phyloP scores from a whole-genome alignment of 2,888 invertebrate genomes.

The Polymixis lichenea region DNA sequence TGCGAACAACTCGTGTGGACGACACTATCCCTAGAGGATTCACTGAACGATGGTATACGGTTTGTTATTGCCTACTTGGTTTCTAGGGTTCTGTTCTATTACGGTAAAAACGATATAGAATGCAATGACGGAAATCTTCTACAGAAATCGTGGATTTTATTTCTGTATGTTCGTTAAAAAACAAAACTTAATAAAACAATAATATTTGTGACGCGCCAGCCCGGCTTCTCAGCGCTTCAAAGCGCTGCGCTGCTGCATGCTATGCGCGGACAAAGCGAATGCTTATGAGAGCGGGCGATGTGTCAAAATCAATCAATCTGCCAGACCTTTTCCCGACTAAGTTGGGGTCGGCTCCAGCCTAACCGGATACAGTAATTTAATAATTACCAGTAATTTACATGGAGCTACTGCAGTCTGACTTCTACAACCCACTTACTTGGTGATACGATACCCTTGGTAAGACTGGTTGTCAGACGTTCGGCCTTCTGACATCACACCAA shows the following conservation, averaged over 20 bases:
- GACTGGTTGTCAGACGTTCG: neutral
- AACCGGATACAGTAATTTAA: neutral
- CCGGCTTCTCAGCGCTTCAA: neutral
- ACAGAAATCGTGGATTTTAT: neutral
- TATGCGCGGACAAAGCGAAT: neutral
- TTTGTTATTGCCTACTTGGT: neutral
- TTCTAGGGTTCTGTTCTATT: neutral
- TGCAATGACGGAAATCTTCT: neutral
- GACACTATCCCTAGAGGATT: conserved; percentile 7
- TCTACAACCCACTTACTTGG: neutral
- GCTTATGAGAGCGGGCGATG: neutral
- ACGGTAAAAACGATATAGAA: neutral
- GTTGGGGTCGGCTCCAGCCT: neutral
- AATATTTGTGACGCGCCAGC: neutral
- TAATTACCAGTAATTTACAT: neutral
- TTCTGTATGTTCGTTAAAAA: too few relatives aligned
- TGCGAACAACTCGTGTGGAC: conserved; percentile 22
- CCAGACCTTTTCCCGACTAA: neutral
- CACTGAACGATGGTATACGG: neutral
- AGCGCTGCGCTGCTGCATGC: neutral
- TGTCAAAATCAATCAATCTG: neutral
- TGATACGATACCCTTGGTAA: neutral
- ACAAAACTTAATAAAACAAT: neutral
- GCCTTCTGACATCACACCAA: too few relatives aligned
- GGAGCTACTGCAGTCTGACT: neutral